A percentile compares a stretch with the other conserved stretches of the same genome.
Evolutionary conservation across 2,797 vertebrate genomes (phyloP).

Genomic region (Ispidina lecontei): DNA sequence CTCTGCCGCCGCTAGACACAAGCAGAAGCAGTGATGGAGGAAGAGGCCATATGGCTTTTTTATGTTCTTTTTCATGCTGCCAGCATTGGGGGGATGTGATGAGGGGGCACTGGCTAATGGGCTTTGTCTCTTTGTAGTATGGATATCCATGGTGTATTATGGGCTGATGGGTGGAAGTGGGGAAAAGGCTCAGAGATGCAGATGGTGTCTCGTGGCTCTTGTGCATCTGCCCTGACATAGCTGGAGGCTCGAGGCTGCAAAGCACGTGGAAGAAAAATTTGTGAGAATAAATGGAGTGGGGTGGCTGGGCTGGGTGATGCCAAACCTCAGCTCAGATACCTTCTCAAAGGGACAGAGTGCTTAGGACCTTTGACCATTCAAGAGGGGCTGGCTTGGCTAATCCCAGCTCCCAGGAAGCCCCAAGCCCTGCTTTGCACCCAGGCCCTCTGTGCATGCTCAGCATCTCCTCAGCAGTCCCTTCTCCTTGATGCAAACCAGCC

Average conservation of each 20-base stretch:
- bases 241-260: background rate
- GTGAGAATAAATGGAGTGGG: background rate
- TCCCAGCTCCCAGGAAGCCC: background rate
- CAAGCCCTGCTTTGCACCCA: too few species aligned
- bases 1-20: background rate
- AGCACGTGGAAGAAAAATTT: rapidly evolving
- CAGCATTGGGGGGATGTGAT: background rate
- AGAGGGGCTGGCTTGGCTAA: background rate
- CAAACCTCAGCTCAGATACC: rapidly evolving
- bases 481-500: background rate
- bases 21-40: background rate
- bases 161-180: background rate
- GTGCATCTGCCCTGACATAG: background rate
- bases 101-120: background rate
- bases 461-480: background rate
- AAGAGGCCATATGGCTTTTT: background rate
- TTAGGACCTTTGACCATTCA: rapidly evolving
- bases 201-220: background rate
- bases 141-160: background rate
- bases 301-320: background rate
- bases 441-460: too few species aligned
- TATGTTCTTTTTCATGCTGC: background rate
- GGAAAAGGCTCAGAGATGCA: background rate
- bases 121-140: background rate
- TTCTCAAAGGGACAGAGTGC: rapidly evolving